A percentile compares a stretch with the other conserved stretches of the same genome.
Conservation (phyloP, 2,113 vertebrate species). For the Pyxicephalus adspersus region DNA sequence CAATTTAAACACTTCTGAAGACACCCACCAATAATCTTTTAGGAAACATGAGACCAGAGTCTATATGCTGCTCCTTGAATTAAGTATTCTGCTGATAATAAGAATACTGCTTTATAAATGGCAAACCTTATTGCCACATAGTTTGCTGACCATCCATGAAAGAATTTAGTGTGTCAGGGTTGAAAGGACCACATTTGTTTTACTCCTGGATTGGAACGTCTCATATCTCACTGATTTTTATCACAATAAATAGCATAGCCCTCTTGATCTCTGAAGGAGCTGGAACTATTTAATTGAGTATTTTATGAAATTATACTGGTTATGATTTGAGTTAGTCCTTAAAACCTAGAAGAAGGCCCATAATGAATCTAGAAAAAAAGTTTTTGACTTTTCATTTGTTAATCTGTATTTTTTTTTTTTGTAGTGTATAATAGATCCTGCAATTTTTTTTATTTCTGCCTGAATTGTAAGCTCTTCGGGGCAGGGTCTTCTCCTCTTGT, state of each 20-base stretch:
- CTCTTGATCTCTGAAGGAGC: constrained; percentile 6
- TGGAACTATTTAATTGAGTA: neutral
- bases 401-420: too few species aligned
- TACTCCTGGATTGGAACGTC: constrained; percentile 23
- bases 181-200: constrained; percentile 37
- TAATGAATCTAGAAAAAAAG: neutral
- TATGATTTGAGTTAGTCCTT: neutral
- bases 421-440: too few species aligned
- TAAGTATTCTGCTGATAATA: constrained; percentile 41
- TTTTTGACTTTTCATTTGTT: too few species aligned
- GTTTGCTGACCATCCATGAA: constrained; percentile 38
- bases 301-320: neutral
- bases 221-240: constrained; percentile 40
- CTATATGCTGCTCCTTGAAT: constrained; percentile 38
- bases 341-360: neutral
- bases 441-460: too few species aligned
- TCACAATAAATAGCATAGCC: constrained; percentile 39
- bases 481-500: too few species aligned
- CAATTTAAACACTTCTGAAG: constrained; percentile 23
- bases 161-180: constrained; percentile 21
- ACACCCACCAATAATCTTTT: constrained; percentile 36
- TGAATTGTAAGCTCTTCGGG: too few species aligned
- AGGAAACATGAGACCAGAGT: constrained; percentile 29
- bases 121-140: constrained; percentile 8
- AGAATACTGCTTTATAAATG: constrained; percentile 37